These are phyloP conservation scores for Hippocampus barbouri DNA, from an alignment of 2,113 vertebrate genomes.

Conservation along the genomic window DNA sequence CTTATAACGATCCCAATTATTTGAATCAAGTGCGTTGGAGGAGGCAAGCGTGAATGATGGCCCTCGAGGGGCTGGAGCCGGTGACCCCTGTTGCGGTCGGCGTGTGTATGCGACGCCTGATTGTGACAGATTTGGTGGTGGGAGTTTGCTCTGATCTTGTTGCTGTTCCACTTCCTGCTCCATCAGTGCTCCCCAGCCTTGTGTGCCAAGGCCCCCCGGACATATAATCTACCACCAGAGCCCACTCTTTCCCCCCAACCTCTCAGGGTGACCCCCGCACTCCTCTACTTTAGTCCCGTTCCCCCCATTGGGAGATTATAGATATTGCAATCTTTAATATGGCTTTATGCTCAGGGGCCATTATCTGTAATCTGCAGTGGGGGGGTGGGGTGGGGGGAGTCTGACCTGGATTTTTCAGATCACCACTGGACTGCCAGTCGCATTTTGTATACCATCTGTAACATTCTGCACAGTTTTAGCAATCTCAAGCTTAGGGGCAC, in stretches of 20 bases:
- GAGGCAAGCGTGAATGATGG: too few species aligned
- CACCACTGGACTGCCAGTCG: constrained; percentile 63
- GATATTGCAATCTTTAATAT: constrained; percentile 79
- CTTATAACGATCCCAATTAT: too few species aligned
- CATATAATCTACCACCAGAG: constrained; percentile 66
- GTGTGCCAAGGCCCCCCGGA: constrained; percentile 48
- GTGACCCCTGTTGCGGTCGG: too few species aligned
- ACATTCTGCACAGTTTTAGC: constrained; percentile 52
- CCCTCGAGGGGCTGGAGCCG: too few species aligned
- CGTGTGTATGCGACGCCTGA: constrained; percentile 30
- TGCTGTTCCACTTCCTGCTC: constrained; percentile 57
- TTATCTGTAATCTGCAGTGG: constrained; percentile 73
- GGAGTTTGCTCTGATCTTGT: constrained; percentile 64
- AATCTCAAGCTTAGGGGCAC: constrained; percentile 36
- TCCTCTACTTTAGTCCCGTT: constrained; percentile 62
- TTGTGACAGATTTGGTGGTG: constrained; percentile 57
- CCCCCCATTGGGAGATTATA: constrained; percentile 76
- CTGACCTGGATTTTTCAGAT: constrained; percentile 71
- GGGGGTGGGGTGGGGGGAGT: constrained; percentile 41
- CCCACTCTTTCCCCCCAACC: constrained; percentile 34
- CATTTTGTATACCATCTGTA: constrained; percentile 71
- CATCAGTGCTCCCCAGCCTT: constrained; percentile 49
- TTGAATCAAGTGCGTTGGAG: too few species aligned
- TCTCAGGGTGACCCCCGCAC: constrained; percentile 69
- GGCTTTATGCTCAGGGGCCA: constrained; percentile 75